These are phyloP conservation scores for Micromys minutus DNA, from an alignment of 2,113 vertebrate genomes.

Conservation along the genomic window DNA sequence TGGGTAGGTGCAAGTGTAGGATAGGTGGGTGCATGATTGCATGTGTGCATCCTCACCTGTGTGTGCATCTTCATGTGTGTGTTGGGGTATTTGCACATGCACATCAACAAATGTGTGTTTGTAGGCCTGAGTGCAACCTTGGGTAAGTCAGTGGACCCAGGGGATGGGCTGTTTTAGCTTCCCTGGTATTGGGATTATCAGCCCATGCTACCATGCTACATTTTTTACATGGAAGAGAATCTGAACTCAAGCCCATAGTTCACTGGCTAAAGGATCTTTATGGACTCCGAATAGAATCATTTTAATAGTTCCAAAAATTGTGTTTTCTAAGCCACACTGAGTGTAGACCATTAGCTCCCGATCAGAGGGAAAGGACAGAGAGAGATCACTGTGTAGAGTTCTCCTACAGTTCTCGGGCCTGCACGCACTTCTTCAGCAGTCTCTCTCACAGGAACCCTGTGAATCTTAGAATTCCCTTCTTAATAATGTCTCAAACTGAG, in stretches of 20 bases:
- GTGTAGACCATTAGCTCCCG: not conserved
- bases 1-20: not conserved
- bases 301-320: not conserved
- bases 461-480: conserved; percentile 41
- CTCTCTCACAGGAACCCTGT: not conserved
- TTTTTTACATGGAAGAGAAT: not conserved
- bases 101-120: not conserved
- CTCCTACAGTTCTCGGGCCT: not conserved
- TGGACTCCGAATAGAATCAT: not conserved
- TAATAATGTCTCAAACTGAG: not conserved
- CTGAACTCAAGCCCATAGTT: not conserved
- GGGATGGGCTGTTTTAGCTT: too few relatives aligned
- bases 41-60: not conserved
- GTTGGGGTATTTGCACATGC: too few relatives aligned
- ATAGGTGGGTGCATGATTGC: not conserved
- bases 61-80: not conserved
- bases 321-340: not conserved
- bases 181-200: not conserved
- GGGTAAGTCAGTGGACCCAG: not conserved
- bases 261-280: not conserved
- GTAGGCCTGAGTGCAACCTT: too few relatives aligned
- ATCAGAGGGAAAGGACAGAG: not conserved
- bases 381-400: not conserved
- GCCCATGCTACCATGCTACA: too few relatives aligned
- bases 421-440: not conserved